Percentiles rank a stretch among this genome's conserved stretches.
Evolutionary conservation across 1,140 invertebrate species (phyloP).

Genomic region (Nephotettix cincticeps): DNA sequence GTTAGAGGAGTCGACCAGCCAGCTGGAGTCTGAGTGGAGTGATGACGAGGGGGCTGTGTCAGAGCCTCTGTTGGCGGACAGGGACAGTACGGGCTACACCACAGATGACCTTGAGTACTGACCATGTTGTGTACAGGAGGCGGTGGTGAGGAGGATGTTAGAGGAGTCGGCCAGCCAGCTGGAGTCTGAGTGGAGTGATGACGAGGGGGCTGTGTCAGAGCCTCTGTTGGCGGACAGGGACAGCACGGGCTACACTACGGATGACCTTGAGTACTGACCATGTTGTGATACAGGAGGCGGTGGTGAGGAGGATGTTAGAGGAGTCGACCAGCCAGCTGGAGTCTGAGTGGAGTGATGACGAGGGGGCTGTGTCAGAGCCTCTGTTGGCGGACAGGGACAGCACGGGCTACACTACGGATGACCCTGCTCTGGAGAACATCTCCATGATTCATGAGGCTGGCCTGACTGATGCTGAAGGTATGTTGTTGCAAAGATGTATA

Average conservation of each 20-base stretch:
- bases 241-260: constrained; percentile 77
- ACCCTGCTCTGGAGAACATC: constrained; percentile 77
- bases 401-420: constrained; percentile 79
- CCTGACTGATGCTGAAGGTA: constrained; percentile 80
- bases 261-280: constrained; percentile 78
- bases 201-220: constrained; percentile 59
- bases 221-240: constrained; percentile 57
- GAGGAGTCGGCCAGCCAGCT: constrained; percentile 44
- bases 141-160: constrained; percentile 53
- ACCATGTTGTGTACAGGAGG: too few species aligned
- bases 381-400: constrained; percentile 60
- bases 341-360: constrained; percentile 74
- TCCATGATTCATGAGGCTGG: constrained; percentile 81
- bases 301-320: constrained; percentile 53
- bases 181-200: constrained; percentile 73
- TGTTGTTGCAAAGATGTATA: too few species aligned
- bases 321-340: constrained; percentile 41
- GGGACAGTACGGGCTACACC: constrained; percentile 75
- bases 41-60: constrained; percentile 62
- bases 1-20: constrained; percentile 46
- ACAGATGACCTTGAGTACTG: constrained; percentile 84
- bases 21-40: constrained; percentile 67
- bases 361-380: constrained; percentile 59
- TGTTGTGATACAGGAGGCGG: constrained; percentile 57
- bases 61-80: constrained; percentile 53